Percentiles rank a stretch among this genome's conserved stretches.
Conservation (phyloP, 2,797 vertebrate species). For the Apogon talboti region DNA sequence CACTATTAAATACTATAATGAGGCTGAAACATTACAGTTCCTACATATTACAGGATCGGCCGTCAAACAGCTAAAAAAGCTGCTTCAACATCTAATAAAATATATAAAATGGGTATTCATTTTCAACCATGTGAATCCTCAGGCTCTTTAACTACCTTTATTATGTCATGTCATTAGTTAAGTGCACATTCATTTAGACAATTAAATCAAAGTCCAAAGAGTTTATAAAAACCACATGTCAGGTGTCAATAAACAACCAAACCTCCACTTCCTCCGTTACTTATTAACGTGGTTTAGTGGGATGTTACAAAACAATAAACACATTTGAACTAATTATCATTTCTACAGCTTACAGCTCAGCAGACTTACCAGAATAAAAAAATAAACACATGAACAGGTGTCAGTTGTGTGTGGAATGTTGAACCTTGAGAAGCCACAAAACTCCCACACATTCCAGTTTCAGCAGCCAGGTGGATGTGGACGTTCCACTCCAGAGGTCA, state of each 20-base stretch:
- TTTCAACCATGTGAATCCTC: neutral
- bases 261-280: constrained; percentile 56
- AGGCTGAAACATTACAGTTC: too few relatives aligned
- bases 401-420: neutral
- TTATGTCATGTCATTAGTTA: neutral
- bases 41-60: too few relatives aligned
- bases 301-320: constrained; percentile 52
- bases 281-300: constrained; percentile 71
- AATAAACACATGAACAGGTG: neutral
- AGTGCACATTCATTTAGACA: constrained; percentile 20
- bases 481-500: too few relatives aligned
- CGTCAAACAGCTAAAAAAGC: too few relatives aligned
- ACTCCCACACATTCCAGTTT: too few relatives aligned
- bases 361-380: neutral
- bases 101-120: too few relatives aligned
- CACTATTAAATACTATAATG: too few relatives aligned
- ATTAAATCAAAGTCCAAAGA: constrained; percentile 59
- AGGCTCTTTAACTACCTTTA: neutral
- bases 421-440: too few relatives aligned
- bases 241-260: constrained; percentile 64
- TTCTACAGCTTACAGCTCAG: neutral
- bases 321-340: constrained; percentile 37
- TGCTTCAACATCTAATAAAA: too few relatives aligned
- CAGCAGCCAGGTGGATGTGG: too few relatives aligned
- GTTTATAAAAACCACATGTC: constrained; percentile 66